Evolutionary conservation across 2,888 invertebrate species (phyloP).

Genomic region (Didymodactylos carnosus): DNA sequence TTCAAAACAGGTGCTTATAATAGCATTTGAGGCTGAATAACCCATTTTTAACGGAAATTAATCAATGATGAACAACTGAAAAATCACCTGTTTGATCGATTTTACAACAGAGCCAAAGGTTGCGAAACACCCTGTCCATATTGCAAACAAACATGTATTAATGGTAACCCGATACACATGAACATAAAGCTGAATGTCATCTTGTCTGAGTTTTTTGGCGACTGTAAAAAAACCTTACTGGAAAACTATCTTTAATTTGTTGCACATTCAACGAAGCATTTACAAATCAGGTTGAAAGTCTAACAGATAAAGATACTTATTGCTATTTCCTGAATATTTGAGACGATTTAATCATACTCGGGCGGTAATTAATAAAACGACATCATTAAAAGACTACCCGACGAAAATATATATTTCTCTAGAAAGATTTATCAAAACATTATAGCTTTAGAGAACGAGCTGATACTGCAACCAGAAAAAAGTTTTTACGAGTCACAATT

Average conservation of each 20-base stretch:
- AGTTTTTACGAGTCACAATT: background rate
- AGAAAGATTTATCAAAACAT: background rate
- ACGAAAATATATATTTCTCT: background rate
- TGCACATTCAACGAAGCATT: background rate
- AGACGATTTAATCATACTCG: background rate
- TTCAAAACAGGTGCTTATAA: too few species aligned
- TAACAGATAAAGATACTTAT: background rate
- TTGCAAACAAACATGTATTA: background rate
- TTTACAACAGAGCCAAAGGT: background rate
- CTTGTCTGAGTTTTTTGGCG: background rate
- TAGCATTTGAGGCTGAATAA: too few species aligned
- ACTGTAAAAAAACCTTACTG: background rate
- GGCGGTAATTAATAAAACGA: background rate
- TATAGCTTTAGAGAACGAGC: background rate
- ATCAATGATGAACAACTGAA: background rate
- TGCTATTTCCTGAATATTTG: background rate
- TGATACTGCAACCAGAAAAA: background rate
- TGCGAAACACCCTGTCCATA: background rate
- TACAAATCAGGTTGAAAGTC: background rate
- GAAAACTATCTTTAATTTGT: background rate
- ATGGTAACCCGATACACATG: background rate
- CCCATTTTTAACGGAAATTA: too few species aligned
- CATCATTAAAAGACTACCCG: background rate
- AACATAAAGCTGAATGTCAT: background rate
- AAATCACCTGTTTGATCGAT: background rate